Evolutionary conservation across 2,797 vertebrate genomes (phyloP).

Genomic region (Valencia hispanica): DNA sequence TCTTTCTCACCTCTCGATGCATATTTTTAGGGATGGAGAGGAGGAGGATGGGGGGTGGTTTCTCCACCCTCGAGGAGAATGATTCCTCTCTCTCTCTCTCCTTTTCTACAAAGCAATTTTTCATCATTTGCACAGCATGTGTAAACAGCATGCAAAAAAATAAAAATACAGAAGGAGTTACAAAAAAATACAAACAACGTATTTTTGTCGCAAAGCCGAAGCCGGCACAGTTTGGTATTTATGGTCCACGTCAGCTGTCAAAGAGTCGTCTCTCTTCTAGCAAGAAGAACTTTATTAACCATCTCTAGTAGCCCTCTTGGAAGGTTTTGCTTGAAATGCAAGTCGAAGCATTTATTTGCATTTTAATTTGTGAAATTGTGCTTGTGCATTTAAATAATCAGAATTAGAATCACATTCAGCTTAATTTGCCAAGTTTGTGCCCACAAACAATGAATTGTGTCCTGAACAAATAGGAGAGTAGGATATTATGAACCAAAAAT

Average conservation of each 20-base stretch:
- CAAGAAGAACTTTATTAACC: neutral
- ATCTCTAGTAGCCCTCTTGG: neutral
- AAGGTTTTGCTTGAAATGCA: neutral
- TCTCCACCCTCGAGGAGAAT: conserved; percentile 44
- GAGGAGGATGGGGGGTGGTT: conserved; percentile 14
- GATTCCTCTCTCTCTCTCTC: conserved; percentile 34
- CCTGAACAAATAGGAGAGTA: too few relatives aligned
- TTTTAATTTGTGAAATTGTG: neutral
- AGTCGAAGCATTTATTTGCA: neutral
- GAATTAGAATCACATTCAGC: neutral
- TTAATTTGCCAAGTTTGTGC: neutral
- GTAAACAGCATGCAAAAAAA: conserved; percentile 42
- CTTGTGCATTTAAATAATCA: neutral
- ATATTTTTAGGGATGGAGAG: conserved; percentile 61
- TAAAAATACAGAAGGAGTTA: conserved; percentile 15
- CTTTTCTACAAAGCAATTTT: conserved; percentile 61
- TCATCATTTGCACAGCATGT: conserved; percentile 63
- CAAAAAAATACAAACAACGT: conserved; percentile 6
- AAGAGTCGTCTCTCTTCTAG: neutral
- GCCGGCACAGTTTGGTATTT: conserved; percentile 27
- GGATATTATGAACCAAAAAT: too few relatives aligned
- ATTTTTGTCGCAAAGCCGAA: conserved; percentile 15
- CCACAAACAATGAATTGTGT: too few relatives aligned
- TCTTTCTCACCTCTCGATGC: conserved; percentile 45
- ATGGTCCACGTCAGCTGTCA: conserved; percentile 20